phyloP scores from a whole-genome alignment of 2,888 invertebrate genomes.

The Alsophila aescularia region DNA sequence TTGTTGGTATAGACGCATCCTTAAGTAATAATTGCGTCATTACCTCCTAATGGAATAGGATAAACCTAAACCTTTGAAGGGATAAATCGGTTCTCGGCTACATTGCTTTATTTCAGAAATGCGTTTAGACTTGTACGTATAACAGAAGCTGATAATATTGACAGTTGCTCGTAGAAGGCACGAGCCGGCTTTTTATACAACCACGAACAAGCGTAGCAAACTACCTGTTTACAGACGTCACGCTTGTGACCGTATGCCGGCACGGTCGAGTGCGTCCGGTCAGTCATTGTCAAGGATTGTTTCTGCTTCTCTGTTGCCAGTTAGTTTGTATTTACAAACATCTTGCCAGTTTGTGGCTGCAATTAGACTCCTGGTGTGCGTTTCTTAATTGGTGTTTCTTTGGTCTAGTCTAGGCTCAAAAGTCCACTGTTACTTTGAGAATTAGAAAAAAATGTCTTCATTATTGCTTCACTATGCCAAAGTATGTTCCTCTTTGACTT shows the following conservation, averaged over 20 bases:
- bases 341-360: not conserved
- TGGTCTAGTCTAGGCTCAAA: not conserved
- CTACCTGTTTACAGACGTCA: slow-evolving; percentile 23
- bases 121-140: not conserved
- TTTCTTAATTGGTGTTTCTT: not conserved
- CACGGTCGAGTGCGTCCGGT: slow-evolving; percentile 17
- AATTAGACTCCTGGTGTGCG: not conserved
- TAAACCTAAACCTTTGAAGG: too few relatives aligned
- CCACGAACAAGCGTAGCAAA: not conserved
- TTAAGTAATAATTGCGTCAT: too few relatives aligned
- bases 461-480: too few relatives aligned
- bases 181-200: slow-evolving; percentile 16
- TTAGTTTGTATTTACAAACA: slow-evolving; percentile 9
- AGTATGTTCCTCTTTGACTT: too few relatives aligned
- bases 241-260: slow-evolving; percentile 6
- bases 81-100: too few relatives aligned
- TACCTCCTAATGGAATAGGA: too few relatives aligned
- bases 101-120: not conserved
- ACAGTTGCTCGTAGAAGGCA: slow-evolving; percentile 2
- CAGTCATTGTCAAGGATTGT: slow-evolving; percentile 31
- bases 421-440: too few relatives aligned
- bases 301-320: slow-evolving; percentile 10
- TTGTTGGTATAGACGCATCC: too few relatives aligned
- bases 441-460: too few relatives aligned
- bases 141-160: slow-evolving; percentile 6